Base-by-base conservation (phyloP, 2,888 invertebrate species). In the Caenorhabditis plicata region DNA sequence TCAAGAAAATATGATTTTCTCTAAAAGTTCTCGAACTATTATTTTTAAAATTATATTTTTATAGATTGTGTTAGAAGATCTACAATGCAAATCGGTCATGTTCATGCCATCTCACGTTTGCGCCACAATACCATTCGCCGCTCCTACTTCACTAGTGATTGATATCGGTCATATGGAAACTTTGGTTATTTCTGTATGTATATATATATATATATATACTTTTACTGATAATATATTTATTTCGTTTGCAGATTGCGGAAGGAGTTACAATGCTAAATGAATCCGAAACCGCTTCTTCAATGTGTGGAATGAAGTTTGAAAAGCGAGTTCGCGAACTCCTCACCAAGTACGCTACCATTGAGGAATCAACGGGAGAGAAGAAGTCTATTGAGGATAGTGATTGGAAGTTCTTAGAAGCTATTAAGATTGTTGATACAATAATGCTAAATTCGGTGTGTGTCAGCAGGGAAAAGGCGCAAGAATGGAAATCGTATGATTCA, bases 141-240 rank as follows among this genome's bases (percentile, higher is more conserved):
- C 89, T 11, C 87, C 87, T 45, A 89, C 89, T 1, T 90, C 88
- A 19, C 85, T 96, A 3, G 90, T 96, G 15, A 71, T 95, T 38
- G 90, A 92, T 81, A 85, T 93, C 22, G 96, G 96, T 0, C 91
- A 89, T 74, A 85, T 86, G 36, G 95, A 95, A 83, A 88, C 90
- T 0, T 87, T 83, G 13, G 54, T 53, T 2, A 50, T 68, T 23
- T 68, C 71, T 5, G 68, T 66, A 11, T 42, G 40, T 3, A n/a
- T 23, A 33, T 32, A 4, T 11, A 19, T 19, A 13, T 19, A 9
- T 31, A 8, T 32, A 26, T n/a, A n/a, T n/a, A 22, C 35, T 40
- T 33, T n/a, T 32, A 1, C 8, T 26, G 11, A 7, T 13, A 19
- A 3, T 27, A 19, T 19, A 4, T 50, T 13, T 26, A 35, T 15